Evolutionary conservation across 1,140 invertebrate species (phyloP).

Genomic region (Elysia chlorotica): DNA sequence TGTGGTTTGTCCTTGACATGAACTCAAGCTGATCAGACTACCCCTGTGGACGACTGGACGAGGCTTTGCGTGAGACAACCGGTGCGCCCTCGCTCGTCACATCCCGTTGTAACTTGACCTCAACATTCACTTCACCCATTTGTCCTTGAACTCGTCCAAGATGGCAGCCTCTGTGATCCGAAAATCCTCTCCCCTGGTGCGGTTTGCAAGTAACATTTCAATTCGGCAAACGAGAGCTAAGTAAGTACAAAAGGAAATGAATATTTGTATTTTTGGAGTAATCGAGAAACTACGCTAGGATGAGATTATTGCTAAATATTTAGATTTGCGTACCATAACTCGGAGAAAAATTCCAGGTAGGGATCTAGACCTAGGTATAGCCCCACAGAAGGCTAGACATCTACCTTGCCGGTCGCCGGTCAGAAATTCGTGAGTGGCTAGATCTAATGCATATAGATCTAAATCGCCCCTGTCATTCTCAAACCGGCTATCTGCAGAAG

Average conservation of each 20-base stretch:
- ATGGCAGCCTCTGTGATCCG: constrained; percentile 1
- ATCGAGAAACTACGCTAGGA: background rate
- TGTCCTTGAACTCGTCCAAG: background rate
- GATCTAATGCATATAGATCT: too few species aligned
- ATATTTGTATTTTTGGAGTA: background rate
- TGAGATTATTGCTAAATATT: background rate
- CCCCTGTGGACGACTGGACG: background rate
- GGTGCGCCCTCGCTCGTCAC: too few species aligned
- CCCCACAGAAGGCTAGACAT: too few species aligned
- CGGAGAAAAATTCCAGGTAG: too few species aligned
- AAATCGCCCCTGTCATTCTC: too few species aligned
- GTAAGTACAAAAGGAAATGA: background rate
- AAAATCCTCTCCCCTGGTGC: background rate
- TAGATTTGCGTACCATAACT: background rate
- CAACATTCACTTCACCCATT: too few species aligned
- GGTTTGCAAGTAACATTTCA: background rate
- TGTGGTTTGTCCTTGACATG: too few species aligned
- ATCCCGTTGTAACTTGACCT: background rate
- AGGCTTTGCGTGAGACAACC: background rate
- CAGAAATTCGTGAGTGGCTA: too few species aligned
- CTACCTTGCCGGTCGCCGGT: too few species aligned
- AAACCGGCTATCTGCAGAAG: too few species aligned
- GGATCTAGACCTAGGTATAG: too few species aligned
- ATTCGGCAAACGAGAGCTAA: background rate
- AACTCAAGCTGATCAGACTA: background rate